These are phyloP conservation scores for Temnothorax curvispinosus DNA, from an alignment of 1,140 invertebrate species.

Conservation along the genomic window DNA sequence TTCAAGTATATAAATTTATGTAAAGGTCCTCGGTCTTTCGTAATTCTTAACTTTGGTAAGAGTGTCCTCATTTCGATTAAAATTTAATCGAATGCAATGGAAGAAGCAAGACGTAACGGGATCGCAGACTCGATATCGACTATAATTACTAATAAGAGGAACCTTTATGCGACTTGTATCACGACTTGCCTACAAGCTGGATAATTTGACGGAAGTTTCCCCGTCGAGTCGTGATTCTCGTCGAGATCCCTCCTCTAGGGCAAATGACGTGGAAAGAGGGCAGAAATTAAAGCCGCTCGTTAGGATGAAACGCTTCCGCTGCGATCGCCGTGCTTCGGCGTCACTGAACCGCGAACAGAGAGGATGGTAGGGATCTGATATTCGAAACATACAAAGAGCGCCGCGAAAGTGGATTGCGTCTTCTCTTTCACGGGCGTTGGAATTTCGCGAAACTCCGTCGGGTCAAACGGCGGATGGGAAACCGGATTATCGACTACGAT, in stretches of 20 bases:
- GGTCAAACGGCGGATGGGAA: slow-evolving; percentile 11
- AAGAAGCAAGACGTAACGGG: not conserved
- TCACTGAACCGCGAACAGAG: slow-evolving; percentile 62
- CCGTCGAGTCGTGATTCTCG: slow-evolving; percentile 67
- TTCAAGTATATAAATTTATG: not conserved
- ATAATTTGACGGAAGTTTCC: slow-evolving; percentile 66
- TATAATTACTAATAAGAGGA: slow-evolving; percentile 16
- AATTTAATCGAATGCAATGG: slow-evolving; percentile 15
- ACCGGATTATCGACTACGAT: slow-evolving; percentile 26
- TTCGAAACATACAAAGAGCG: slow-evolving; percentile 66
- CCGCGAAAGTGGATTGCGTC: slow-evolving; percentile 64
- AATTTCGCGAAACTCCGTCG: slow-evolving; percentile 24
- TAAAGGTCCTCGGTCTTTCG: not conserved
- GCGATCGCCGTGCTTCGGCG: slow-evolving; percentile 53
- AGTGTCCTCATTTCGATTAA: not conserved
- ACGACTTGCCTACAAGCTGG: slow-evolving; percentile 33
- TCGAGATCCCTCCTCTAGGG: slow-evolving; percentile 61
- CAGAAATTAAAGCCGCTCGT: slow-evolving; percentile 75
- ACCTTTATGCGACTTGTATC: slow-evolving; percentile 14
- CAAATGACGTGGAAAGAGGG: slow-evolving; percentile 72
- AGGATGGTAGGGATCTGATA: slow-evolving; percentile 56
- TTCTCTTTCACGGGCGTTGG: slow-evolving; percentile 55
- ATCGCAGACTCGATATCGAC: not conserved
- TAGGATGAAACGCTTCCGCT: slow-evolving; percentile 62
- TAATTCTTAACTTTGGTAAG: not conserved